Evolutionary conservation across 2,797 vertebrate genomes (phyloP).

Genomic region (Platyrinchus mystaceus): DNA sequence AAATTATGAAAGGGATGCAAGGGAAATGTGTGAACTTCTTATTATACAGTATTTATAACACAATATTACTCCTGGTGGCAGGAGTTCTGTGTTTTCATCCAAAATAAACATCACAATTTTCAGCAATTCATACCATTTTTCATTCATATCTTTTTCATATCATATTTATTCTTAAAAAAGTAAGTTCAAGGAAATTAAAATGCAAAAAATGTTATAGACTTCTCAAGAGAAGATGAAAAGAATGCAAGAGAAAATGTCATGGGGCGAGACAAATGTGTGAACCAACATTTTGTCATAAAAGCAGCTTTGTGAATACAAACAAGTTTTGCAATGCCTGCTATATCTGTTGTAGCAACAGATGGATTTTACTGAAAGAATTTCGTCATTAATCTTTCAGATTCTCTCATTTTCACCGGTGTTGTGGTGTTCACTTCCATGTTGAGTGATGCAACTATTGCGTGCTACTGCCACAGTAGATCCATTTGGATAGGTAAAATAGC

Average conservation of each 20-base stretch:
- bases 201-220: background rate
- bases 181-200: background rate
- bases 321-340: background rate
- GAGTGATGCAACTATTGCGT: background rate
- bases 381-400: background rate
- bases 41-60: background rate
- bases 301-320: background rate
- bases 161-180: background rate
- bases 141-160: background rate
- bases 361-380: background rate
- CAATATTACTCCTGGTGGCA: background rate
- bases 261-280: background rate
- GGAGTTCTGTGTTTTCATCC: background rate
- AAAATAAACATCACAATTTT: background rate
- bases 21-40: background rate
- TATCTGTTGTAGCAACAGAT: background rate
- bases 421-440: background rate
- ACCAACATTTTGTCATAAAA: background rate
- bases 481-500: background rate
- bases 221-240: background rate
- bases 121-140: background rate
- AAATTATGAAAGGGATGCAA: background rate
- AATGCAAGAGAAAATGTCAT: background rate
- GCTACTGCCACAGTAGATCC: background rate
- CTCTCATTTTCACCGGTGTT: rapidly evolving